These are phyloP conservation scores for Ectropis grisescens DNA, from an alignment of 1,140 invertebrate species.

Conservation along the genomic window DNA sequence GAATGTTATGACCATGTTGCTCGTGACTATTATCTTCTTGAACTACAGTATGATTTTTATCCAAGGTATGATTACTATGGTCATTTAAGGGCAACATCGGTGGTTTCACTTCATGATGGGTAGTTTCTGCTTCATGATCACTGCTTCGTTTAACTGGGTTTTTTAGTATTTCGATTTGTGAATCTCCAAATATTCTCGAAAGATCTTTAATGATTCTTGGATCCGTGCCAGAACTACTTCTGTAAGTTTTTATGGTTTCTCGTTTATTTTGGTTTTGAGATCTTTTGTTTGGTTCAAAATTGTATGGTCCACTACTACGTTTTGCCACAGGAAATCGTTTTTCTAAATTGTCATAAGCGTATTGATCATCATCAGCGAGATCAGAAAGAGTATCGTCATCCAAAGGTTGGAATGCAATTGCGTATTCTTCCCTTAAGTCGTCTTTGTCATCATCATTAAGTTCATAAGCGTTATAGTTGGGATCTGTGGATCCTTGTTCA, in stretches of 20 bases:
- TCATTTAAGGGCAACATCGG: conserved; percentile 30
- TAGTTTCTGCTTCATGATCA: conserved; percentile 31
- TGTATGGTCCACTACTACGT: conserved; percentile 67
- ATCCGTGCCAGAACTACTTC: conserved; percentile 66
- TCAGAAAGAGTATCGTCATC: conserved; percentile 63
- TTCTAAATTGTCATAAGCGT: conserved; percentile 51
- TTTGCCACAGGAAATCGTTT: conserved; percentile 77
- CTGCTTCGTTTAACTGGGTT: conserved; percentile 61
- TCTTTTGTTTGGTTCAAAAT: conserved; percentile 62
- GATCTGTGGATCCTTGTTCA: conserved; percentile 39
- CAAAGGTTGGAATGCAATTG: conserved; percentile 68
- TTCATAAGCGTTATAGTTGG: conserved; percentile 56
- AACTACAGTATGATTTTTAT: conserved; percentile 24
- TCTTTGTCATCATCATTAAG: conserved; percentile 46
- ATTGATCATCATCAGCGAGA: conserved; percentile 52
- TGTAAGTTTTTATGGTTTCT: conserved; percentile 37
- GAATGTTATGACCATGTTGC: conserved; percentile 48
- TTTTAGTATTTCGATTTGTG: conserved; percentile 43
- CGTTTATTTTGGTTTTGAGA: conserved; percentile 55
- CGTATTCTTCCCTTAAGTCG: conserved; percentile 68
- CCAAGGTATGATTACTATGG: conserved; percentile 36
- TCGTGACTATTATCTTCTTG: conserved; percentile 45
- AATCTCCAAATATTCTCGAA: conserved; percentile 67
- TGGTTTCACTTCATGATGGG: conserved; percentile 54
- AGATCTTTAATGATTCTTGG: conserved; percentile 70